phyloP scores from a whole-genome alignment of 2,113 vertebrate genomes.

The Falco punctatus region DNA sequence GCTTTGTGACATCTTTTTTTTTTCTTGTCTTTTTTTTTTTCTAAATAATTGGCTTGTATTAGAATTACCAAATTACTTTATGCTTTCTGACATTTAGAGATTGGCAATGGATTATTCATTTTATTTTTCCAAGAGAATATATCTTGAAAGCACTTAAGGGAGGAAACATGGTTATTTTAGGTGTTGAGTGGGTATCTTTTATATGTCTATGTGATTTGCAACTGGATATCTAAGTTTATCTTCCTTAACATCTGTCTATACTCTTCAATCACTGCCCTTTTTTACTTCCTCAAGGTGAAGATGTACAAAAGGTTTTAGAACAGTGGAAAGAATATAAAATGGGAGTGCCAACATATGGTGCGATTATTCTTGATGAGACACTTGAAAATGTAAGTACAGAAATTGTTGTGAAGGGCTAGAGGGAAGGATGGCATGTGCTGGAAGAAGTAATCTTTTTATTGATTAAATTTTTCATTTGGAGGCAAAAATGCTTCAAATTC shows the following conservation, averaged over 20 bases:
- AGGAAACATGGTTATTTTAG: background rate
- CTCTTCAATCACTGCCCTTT: constrained; percentile 98
- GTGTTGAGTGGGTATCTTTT: background rate
- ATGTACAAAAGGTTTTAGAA: constrained; percentile 95
- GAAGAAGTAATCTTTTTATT: background rate
- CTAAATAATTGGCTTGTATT: background rate
- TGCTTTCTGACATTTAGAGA: background rate
- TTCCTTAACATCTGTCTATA: constrained; percentile 82
- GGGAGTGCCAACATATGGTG: constrained; percentile 97
- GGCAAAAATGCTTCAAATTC: background rate
- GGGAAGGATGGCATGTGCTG: background rate
- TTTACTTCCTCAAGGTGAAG: constrained; percentile 94
- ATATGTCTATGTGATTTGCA: background rate
- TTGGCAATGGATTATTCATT: background rate
- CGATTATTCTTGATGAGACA: constrained; percentile 95
- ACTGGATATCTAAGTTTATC: background rate
- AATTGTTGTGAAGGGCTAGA: background rate
- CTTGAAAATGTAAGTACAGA: constrained; percentile 88
- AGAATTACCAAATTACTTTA: background rate
- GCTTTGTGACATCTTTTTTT: background rate
- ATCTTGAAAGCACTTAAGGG: background rate
- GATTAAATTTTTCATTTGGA: background rate
- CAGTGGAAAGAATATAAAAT: constrained; percentile 99
- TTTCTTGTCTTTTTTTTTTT: too few relatives aligned
- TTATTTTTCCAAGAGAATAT: background rate